Evolutionary conservation across 2,888 invertebrate species (phyloP).

Genomic region (Acanthococcus lagerstroemiae): DNA sequence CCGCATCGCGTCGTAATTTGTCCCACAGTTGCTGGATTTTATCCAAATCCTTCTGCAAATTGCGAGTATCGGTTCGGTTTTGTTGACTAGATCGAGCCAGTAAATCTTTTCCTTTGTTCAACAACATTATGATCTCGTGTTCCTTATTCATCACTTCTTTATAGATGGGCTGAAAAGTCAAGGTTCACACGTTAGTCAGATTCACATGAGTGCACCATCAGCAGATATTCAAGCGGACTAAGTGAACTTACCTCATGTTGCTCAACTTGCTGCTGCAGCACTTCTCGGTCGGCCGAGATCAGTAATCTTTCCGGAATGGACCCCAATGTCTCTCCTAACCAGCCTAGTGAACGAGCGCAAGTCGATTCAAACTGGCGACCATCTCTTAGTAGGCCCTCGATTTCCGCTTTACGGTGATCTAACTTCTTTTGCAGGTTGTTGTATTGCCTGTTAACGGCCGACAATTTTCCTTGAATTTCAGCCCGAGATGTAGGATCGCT

Average conservation of each 20-base stretch:
- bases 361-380: slow-evolving; percentile 82
- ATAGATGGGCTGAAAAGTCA: slow-evolving; percentile 57
- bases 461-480: slow-evolving; percentile 80
- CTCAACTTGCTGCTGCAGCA: slow-evolving; percentile 75
- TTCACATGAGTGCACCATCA: not conserved
- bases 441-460: slow-evolving; percentile 76
- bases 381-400: slow-evolving; percentile 63
- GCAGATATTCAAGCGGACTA: not conserved
- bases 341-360: slow-evolving; percentile 78
- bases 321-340: slow-evolving; percentile 73
- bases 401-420: slow-evolving; percentile 79
- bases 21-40: slow-evolving; percentile 87
- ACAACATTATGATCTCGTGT: slow-evolving; percentile 85
- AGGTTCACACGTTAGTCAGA: not conserved
- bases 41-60: slow-evolving; percentile 68
- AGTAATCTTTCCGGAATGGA: slow-evolving; percentile 63
- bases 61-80: slow-evolving; percentile 50
- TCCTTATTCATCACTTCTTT: slow-evolving; percentile 78
- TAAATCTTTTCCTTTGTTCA: slow-evolving; percentile 78
- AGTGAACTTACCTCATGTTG: slow-evolving; percentile 56
- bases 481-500: slow-evolving; percentile 82
- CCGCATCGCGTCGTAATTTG: slow-evolving; percentile 74
- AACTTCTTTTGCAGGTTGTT: slow-evolving; percentile 80
- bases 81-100: slow-evolving; percentile 47
- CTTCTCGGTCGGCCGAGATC: slow-evolving; percentile 75